A percentile compares a stretch with the other conserved stretches of the same genome.
Conservation (phyloP, 1,140 invertebrate genomes). For the Subanguina moxae region DNA sequence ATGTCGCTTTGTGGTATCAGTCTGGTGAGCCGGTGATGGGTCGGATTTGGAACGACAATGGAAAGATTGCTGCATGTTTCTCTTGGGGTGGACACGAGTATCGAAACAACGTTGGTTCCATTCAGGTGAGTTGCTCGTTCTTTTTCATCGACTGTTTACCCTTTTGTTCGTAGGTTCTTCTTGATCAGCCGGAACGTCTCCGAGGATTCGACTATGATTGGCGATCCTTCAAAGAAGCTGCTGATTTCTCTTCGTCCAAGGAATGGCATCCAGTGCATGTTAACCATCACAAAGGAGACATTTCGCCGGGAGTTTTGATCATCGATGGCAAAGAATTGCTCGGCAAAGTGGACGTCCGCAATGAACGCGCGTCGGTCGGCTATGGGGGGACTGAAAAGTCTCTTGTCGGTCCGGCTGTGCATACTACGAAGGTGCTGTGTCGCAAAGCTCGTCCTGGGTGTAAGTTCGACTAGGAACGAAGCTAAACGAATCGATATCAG, state of each 20-base stretch:
- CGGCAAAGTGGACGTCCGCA: slow-evolving; percentile 49
- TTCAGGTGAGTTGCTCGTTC: slow-evolving; percentile 28
- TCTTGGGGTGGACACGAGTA: too few species aligned
- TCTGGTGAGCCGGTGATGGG: too few species aligned
- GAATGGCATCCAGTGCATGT: too few species aligned
- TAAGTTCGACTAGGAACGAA: slow-evolving; percentile 22
- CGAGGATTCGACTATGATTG: slow-evolving; percentile 51
- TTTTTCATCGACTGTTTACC: neutral
- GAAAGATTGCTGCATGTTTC: too few species aligned
- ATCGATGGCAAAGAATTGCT: slow-evolving; percentile 43
- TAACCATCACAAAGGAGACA: too few species aligned
- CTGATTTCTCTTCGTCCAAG: slow-evolving; percentile 38
- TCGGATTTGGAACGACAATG: slow-evolving; percentile 43
- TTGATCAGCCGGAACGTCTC: slow-evolving; percentile 44
- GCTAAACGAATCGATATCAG: too few species aligned
- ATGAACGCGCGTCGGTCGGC: slow-evolving; percentile 29
- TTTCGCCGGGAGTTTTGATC: slow-evolving; percentile 39
- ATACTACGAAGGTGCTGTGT: slow-evolving; percentile 35
- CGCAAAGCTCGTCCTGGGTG: slow-evolving; percentile 33
- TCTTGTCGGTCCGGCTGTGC: slow-evolving; percentile 24
- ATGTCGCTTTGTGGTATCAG: slow-evolving; percentile 50
- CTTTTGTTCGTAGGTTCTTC: slow-evolving; percentile 22
- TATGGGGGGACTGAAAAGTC: slow-evolving; percentile 32
- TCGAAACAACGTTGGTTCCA: slow-evolving; percentile 43
- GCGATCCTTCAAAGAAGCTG: slow-evolving; percentile 42